Evolutionary conservation across 2,888 invertebrate genomes (phyloP).

Genomic region (Aphelenchoides bicaudatus): DNA sequence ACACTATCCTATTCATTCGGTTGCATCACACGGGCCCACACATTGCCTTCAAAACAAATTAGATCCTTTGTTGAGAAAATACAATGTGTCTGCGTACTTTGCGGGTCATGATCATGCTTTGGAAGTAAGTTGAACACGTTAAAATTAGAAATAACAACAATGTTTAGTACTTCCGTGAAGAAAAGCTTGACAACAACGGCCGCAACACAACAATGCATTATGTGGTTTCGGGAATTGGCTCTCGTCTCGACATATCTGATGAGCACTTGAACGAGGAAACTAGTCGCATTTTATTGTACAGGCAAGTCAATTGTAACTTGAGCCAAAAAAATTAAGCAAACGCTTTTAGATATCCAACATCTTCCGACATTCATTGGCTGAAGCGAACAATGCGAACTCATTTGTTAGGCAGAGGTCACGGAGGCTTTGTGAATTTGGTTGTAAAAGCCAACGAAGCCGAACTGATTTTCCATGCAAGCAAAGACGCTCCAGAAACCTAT

Average conservation of each 20-base stretch:
- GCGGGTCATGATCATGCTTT: slow-evolving; percentile 65
- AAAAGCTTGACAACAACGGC: slow-evolving; percentile 7
- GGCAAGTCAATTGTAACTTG: not conserved
- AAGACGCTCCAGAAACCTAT: not conserved
- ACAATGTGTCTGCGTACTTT: slow-evolving; percentile 63
- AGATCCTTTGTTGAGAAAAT: slow-evolving; percentile 62
- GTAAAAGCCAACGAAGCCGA: slow-evolving; percentile 31
- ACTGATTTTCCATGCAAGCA: slow-evolving; percentile 20
- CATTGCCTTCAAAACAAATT: slow-evolving; percentile 62
- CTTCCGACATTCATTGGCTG: not conserved
- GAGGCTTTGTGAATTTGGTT: slow-evolving; percentile 60
- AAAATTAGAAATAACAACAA: not conserved
- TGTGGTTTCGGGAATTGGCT: slow-evolving; percentile 63
- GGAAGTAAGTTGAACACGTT: slow-evolving; percentile 48
- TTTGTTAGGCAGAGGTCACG: slow-evolving; percentile 42
- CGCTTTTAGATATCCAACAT: slow-evolving; percentile 4
- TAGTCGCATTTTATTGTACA: not conserved
- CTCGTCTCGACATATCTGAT: slow-evolving; percentile 60
- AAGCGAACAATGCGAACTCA: slow-evolving; percentile 1
- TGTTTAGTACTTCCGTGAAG: slow-evolving; percentile 10
- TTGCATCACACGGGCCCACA: slow-evolving; percentile 64
- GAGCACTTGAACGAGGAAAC: slow-evolving; percentile 42
- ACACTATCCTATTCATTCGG: slow-evolving; percentile 64
- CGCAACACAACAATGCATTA: slow-evolving; percentile 59
- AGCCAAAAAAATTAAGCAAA: too few relatives aligned